A percentile compares a stretch with the other conserved stretches of the same genome.
phyloP scores from a whole-genome alignment of 2,113 vertebrate genomes.

The Patagioenas fasciata region DNA sequence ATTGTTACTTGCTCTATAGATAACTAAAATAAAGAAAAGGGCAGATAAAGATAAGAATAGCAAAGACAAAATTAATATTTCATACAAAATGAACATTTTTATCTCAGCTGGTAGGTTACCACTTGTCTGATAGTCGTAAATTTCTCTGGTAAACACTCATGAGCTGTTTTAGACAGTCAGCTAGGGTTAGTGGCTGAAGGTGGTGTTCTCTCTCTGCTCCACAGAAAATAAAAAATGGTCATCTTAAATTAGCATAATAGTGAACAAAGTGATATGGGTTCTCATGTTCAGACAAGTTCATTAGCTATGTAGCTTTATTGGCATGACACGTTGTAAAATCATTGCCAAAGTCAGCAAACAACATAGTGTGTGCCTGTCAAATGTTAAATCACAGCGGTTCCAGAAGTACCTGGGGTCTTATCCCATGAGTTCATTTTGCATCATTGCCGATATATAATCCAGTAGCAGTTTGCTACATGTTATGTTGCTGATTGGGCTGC shows the following conservation, averaged over 20 bases:
- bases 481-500: not conserved
- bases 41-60: not conserved
- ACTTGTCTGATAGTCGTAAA: accelerated
- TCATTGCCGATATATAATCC: not conserved
- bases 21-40: not conserved
- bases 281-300: not conserved
- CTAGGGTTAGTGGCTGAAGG: not conserved
- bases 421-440: not conserved
- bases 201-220: not conserved
- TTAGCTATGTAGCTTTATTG: not conserved
- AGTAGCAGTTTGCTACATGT: not conserved
- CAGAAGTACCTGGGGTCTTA: not conserved
- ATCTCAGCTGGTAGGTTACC: not conserved
- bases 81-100: not conserved
- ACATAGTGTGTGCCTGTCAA: not conserved
- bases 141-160: not conserved
- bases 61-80: not conserved
- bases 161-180: not conserved
- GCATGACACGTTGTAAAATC: not conserved
- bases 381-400: not conserved
- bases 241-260: not conserved
- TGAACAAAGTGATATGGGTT: not conserved
- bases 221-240: not conserved
- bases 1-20: not conserved
- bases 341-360: not conserved